Evolutionary conservation across 23 tunicate species (phyloP), one percentile per base, ranked within the genome.

Genomic region (Ciona savignyi): DNA sequence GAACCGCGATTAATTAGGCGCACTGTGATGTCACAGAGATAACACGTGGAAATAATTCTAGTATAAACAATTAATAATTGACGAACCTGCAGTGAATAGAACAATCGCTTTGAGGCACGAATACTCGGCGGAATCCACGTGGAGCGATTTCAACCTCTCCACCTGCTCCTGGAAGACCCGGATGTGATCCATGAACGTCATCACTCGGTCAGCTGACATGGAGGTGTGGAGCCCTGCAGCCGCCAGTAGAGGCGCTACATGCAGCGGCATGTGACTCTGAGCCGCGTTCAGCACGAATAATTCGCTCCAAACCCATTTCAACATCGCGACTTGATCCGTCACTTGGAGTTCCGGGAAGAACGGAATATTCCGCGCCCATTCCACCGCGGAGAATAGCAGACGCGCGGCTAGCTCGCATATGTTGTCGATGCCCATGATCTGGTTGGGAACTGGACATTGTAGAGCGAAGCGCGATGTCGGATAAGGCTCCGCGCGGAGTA

Each of bases 281-380:
- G 99, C 99, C 66, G 96, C 99, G 82, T 95, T 95, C 0, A 95
- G 83, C 65, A 95, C 96, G 63, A 95, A 95, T 19, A 95, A 80
- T 84, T 95, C 99, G 51, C 93, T 85, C 99, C 99, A 95, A 69
- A 92, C 95, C 96, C 96, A 95, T 70, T 95, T 95, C 30, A 95
- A 61, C 99, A 95, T 88, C 15, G 95, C 86, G 34, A 95, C 96
- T 71, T 95, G 99, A 49, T 95, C 99, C 23, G 93, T 84, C 62
- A 89, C 86, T 77, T 95, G 99, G n/a, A 95, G 78, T 20, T 95
- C 96, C 4, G 96, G 96, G 51, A 95, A 88, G 69, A 89, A 95
- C 20, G 99, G 99, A 27, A 95, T 95, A 62, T 85, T 84, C 76
- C 96, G 62, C 11, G 99, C 96, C 99, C 99, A 95, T 85, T 95